These are phyloP conservation scores for Amphipoea oculea DNA, from an alignment of 2,888 invertebrate genomes.

Conservation along the genomic window DNA sequence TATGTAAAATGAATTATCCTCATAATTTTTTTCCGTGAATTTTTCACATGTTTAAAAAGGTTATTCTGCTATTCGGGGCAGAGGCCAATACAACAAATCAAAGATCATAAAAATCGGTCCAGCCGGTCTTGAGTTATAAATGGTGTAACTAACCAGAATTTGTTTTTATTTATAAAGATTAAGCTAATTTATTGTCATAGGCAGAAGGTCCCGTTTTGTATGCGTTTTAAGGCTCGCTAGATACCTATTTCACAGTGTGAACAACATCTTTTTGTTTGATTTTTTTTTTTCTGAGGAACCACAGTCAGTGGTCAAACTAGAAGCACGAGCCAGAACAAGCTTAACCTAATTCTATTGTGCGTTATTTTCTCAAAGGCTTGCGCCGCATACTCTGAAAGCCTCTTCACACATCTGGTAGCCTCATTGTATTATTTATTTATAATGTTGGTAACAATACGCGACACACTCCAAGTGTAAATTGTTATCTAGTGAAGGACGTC, in stretches of 20 bases:
- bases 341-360: conserved; percentile 63
- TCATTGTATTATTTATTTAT: conserved; percentile 87
- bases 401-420: conserved; percentile 83
- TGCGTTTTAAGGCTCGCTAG: neutral
- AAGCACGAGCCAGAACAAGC: conserved; percentile 64
- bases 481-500: conserved; percentile 83
- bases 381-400: conserved; percentile 60
- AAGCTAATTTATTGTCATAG: neutral
- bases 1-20: too few relatives aligned
- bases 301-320: conserved; percentile 35
- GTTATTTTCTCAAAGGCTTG: conserved; percentile 75
- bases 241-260: neutral
- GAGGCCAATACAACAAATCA: too few relatives aligned
- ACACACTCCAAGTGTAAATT: conserved; percentile 87
- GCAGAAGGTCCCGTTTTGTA: neutral
- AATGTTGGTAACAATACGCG: conserved; percentile 81
- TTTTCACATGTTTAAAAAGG: too few relatives aligned
- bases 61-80: too few relatives aligned
- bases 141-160: too few relatives aligned
- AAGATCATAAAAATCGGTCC: too few relatives aligned
- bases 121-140: too few relatives aligned
- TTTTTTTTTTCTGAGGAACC: conserved; percentile 40
- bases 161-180: neutral
- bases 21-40: too few relatives aligned
- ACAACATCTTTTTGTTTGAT: neutral